Percentiles rank a stretch among this genome's conserved stretches.
These are phyloP conservation scores for Lutjanus erythropterus DNA, from an alignment of 2,113 vertebrate species.

Conservation along the genomic window DNA sequence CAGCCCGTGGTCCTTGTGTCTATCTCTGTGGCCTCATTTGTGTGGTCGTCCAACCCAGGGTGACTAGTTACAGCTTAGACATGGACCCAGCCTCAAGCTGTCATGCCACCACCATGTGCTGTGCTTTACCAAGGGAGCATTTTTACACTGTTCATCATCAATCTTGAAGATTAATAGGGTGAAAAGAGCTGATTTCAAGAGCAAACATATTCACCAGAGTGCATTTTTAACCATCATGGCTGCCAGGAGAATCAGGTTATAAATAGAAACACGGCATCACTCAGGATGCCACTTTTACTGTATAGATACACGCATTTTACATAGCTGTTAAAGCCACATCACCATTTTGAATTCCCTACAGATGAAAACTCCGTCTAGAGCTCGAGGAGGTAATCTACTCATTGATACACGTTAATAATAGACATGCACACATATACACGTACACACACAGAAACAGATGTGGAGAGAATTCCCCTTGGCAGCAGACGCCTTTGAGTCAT, in stretches of 20 bases:
- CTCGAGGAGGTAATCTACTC: constrained; percentile 50
- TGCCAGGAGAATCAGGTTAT: constrained; percentile 55
- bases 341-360: constrained; percentile 41
- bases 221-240: constrained; percentile 32
- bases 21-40: constrained; percentile 65
- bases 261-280: constrained; percentile 61
- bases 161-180: constrained; percentile 18
- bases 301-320: constrained; percentile 29
- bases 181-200: constrained; percentile 28
- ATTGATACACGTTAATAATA: constrained; percentile 39
- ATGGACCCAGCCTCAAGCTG: constrained; percentile 59
- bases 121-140: constrained; percentile 11
- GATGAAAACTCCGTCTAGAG: constrained; percentile 41
- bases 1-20: constrained; percentile 46
- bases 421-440: constrained; percentile 46
- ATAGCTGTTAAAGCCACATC: constrained; percentile 50
- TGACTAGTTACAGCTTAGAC: constrained; percentile 60
- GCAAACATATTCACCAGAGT: constrained; percentile 28
- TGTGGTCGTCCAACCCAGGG: constrained; percentile 50
- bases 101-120: constrained; percentile 24
- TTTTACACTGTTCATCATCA: constrained; percentile 7
- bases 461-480: constrained; percentile 80
- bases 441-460: constrained; percentile 75
- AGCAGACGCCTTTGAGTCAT: constrained; percentile 78
- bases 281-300: constrained; percentile 26